Evolutionary conservation across 2,888 invertebrate species (phyloP), one percentile per base, ranked within the genome.

Genomic region (Notodonta ziczac): DNA sequence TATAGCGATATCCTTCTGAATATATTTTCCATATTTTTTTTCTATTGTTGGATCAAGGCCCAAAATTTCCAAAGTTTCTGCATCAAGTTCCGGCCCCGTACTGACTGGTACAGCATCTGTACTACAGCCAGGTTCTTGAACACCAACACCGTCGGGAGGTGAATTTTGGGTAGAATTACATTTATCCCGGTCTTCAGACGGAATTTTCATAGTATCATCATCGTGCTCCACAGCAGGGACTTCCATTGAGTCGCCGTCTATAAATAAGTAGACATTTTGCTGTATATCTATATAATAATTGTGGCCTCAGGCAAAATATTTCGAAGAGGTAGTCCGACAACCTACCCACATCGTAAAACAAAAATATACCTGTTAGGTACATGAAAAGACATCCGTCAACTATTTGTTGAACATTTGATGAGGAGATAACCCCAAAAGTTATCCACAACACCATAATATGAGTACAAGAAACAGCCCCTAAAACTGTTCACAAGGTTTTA

Each of bases 1-100:
- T 0, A 61, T 32, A 0, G 75, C 73, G 5, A 75, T 10, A n/a
- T 75, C 78, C 0, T 58, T 58, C 16, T 67, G 70, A 12, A 76
- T 70, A 5, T 71, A 62, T 24, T 57, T 51, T 1, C 72, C 76
- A 59, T 65, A 73, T 44, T 62, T 57, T 24, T 54, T 69, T 0
- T 9, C n/a, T 8, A 53, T 39, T 8, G 66, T 57, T n/a, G 73
- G 71, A n/a, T 51, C 24, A 2, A 24, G 3, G 16, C 51, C 51
- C 9, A 51, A 24, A 24, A 51, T 51, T 14, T 56, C 24, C 32
- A 60, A 32, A 10, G 48, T 56, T 12, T 60, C 56, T 5, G 12
- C 35, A 42, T 48, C 55, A 1, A 59, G 48, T 40, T 13, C 35
- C 6, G 9, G 2, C 12, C 16, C 39, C 6, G 5, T 16, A 14